These are phyloP conservation scores for Caradrina kadenii DNA, from an alignment of 2,888 invertebrate genomes.

Conservation along the genomic window DNA sequence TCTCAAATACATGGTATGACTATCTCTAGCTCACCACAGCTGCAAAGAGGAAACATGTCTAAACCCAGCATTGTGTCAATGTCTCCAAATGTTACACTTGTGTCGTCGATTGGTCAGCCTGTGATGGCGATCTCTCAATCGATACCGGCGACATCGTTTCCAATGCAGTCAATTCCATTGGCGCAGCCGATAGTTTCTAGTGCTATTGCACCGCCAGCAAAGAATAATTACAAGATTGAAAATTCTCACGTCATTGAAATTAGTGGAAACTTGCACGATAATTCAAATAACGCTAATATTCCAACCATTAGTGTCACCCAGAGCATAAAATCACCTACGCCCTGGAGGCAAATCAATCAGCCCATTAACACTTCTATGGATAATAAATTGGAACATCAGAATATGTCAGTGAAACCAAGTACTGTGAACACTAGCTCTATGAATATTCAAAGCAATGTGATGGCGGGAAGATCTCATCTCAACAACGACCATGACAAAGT, in stretches of 20 bases:
- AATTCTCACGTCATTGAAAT: slow-evolving; percentile 88
- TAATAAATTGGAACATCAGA: slow-evolving; percentile 83
- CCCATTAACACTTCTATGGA: slow-evolving; percentile 73
- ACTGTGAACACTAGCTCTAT: slow-evolving; percentile 76
- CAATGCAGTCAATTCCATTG: slow-evolving; percentile 86
- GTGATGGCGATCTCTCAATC: slow-evolving; percentile 88
- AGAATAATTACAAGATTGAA: slow-evolving; percentile 84
- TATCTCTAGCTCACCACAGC: slow-evolving; percentile 81
- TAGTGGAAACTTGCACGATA: slow-evolving; percentile 86
- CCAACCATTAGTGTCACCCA: slow-evolving; percentile 88
- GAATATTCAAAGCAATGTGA: slow-evolving; percentile 78
- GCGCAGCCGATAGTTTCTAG: slow-evolving; percentile 88
- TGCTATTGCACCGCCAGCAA: slow-evolving; percentile 83
- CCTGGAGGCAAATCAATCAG: slow-evolving; percentile 83
- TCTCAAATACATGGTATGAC: slow-evolving; percentile 87
- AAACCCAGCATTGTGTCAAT: slow-evolving; percentile 83
- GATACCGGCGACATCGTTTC: slow-evolving; percentile 80
- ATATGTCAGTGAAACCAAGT: slow-evolving; percentile 78
- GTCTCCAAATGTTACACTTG: slow-evolving; percentile 85
- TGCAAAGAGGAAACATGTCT: slow-evolving; percentile 79
- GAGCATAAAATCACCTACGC: slow-evolving; percentile 86
- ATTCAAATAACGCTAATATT: slow-evolving; percentile 77
- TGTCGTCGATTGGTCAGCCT: slow-evolving; percentile 87
- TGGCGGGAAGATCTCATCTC: slow-evolving; percentile 74
- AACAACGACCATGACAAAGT: slow-evolving; percentile 81